Base-by-base conservation (phyloP, 2,797 vertebrate genomes). In the Pseudochirops corinnae region DNA sequence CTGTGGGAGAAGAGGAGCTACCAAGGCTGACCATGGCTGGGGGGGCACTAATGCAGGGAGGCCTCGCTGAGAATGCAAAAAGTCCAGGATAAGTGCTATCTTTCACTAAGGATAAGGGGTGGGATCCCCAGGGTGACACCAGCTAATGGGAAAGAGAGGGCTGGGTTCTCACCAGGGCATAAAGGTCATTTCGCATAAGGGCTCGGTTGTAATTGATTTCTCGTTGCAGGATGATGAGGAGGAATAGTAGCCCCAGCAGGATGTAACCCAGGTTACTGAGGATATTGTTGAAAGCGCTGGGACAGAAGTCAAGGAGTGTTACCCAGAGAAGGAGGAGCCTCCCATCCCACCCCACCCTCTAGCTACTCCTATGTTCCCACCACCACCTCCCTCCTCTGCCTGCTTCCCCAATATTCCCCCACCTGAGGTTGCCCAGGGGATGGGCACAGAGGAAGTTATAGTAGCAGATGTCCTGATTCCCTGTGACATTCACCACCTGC, bases 401-500 rank as follows among this genome's bases (percentile, higher is more conserved):
- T 1, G 29, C 39, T 53, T 57, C 33, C 55, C 26, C n/a, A 55
- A 74, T 56, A 50, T 0, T 1, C n/a, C 87, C 12, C 98, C 60
- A 99, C 99, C 99, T 99, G 94, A 99, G 99, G 94, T 99, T 99
- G 93, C 99, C 99, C 93, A 99, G 98, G 0, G 99, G 99, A 97
- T 99, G 99, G 58, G 99, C 99, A 0, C 99, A 99, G 95, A 99
- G 98, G 97, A 99, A 99, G 99, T 99, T 99, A 98, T 99, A 99
- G 98, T 99, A 99, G 98, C 99, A 99, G 98, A 99, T 99, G 98
- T 99, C 99, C 98, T 99, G 99, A 98, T 99, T 99, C 96, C 99
- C 99, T 0, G 99, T 99, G 90, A 99, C 99, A 0, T 99, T 99
- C 92, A 99, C 99, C 94, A 99, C 99, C 99, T 99, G 98, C 52